Conservation (phyloP, 2,888 invertebrate species). For the Cantharis nigra region DNA sequence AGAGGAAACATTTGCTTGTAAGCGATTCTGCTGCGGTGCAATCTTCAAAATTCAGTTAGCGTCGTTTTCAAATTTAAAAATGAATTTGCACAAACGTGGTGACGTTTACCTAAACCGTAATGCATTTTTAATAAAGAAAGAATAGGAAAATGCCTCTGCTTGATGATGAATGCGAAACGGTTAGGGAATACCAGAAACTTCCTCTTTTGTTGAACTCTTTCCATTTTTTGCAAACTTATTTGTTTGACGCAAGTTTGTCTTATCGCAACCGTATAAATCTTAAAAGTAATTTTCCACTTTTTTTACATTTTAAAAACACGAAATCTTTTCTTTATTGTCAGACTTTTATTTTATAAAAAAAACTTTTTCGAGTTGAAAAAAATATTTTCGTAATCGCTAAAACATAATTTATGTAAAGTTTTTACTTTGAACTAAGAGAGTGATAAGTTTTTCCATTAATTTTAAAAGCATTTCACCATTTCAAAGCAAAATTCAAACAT, state of each 20-base stretch:
- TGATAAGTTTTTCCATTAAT: not conserved
- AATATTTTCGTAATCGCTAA: not conserved
- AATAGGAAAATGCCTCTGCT: not conserved
- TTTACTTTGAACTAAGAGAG: not conserved
- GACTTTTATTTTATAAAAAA: not conserved
- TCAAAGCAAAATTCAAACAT: not conserved
- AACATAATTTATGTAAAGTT: not conserved
- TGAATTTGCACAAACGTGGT: not conserved
- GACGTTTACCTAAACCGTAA: slow-evolving; percentile 7
- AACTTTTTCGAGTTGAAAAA: not conserved
- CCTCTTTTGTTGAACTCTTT: slow-evolving; percentile 8
- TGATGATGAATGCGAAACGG: slow-evolving; percentile 17
- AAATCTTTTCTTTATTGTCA: slow-evolving; percentile 4
- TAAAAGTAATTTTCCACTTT: slow-evolving; percentile 10
- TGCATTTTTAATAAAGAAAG: slow-evolving; percentile 13
- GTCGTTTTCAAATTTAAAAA: not conserved
- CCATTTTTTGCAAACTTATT: slow-evolving; percentile 6
- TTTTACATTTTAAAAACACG: not conserved
- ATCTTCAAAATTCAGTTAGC: not conserved
- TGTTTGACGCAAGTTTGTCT: slow-evolving; percentile 12
- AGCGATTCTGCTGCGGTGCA: not conserved
- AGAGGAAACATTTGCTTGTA: not conserved
- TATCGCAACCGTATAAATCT: slow-evolving; percentile 14
- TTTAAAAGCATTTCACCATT: not conserved
- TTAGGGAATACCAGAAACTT: slow-evolving; percentile 3